Base-by-base conservation (phyloP, 2,797 vertebrate species). In the Benthosema pterotum region DNA sequence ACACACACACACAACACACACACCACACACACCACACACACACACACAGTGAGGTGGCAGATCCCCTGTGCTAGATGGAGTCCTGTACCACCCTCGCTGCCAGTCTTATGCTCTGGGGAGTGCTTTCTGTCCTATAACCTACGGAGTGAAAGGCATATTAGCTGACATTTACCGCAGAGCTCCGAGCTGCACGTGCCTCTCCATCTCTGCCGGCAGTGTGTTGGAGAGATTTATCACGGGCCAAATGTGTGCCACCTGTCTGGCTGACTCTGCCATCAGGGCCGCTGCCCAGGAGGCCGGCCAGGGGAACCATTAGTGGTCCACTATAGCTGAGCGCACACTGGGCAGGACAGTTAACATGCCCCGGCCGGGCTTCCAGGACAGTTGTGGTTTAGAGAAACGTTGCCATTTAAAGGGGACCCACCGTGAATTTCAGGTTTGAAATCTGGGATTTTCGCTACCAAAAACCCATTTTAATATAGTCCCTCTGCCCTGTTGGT, bases 211-310 rank as follows among this genome's bases (percentile, higher is more conserved):
- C 72, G 79, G 65, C 19, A 42, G 59, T 61, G 73, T 61, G n/a
- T n/a, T n/a, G 72, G 45, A 65, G 56, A 82, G 72, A 76, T 83
- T 87, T 76, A 86, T 75, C 67, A 63, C 69, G 16, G 16, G 59
- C 69, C 77, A 78, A 84, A 67, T 78, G 71, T 67, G 65, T 52
- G 71, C 77, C 86, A 86, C 83, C 83, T 90, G 85, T 84, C 79
- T 69, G 64, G 68, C 57, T 68, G 71, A 66, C 77, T 75, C 78
- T 74, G 74, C 62, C 47, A 68, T 64, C 54, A 50, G 60, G 66
- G 38, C 74, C 63, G n/a, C 59, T 57, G 61, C 67, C 63, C 71
- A 63, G 50, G n/a, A 78, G n/a, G n/a, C n/a, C n/a, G n/a, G n/a
- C n/a, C n/a, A n/a, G 42, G 16, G 42, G 18, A 73, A 22, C 68